Base-by-base conservation (phyloP, 2,113 vertebrate genomes). In the Geothlypis trichas region DNA sequence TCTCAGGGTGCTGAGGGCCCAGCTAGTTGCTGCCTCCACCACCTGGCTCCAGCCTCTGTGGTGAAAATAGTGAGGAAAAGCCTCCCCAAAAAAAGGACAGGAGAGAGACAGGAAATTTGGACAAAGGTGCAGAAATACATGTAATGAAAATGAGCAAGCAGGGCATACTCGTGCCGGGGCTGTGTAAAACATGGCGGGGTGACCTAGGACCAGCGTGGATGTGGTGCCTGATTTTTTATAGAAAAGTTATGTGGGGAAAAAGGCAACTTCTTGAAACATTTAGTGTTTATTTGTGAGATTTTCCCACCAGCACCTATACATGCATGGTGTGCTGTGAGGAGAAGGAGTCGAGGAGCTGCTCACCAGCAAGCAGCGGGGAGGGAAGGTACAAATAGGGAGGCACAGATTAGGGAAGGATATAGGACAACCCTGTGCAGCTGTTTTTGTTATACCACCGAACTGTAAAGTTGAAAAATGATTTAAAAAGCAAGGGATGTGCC, bases 371-470 rank as follows among this genome's bases (percentile, higher is more conserved):
- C 8, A 22, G 42, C 8, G 61, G 61, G 11, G 1, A 88, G 57
- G 89, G 74, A 13, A 35, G 51, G 68, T 26, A 77, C 88, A 63
- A 27, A 87, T 7, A 46, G 31, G n/a, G 63, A 76, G 30, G 41
- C n/a, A 55, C n/a, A 15, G 27, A 26, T 76, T 4, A 20, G 15
- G 58, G 81, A 84, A 62, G 51, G 37, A 85, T 28, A 42, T 21
- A 61, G 4, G 30, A 76, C 69, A 41, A 39, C 1, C 15, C 22
- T 18, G 72, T 3, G 26, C 93, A 95, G 94, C 97, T 96, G 91
- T 59, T 97, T 97, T 97, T 97, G 47, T 94, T 94, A 78, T 92
- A 94, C 82, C 66, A 76, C 65, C 1, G 7, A 93, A 31, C 68
- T 95, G 74, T 90, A 72, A 94, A 81, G 77, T 65, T 91, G 82